A percentile compares a stretch with the other conserved stretches of the same genome.
phyloP scores from a whole-genome alignment of 2,888 invertebrate species.

The Cataglyphis rosenhaueri region DNA sequence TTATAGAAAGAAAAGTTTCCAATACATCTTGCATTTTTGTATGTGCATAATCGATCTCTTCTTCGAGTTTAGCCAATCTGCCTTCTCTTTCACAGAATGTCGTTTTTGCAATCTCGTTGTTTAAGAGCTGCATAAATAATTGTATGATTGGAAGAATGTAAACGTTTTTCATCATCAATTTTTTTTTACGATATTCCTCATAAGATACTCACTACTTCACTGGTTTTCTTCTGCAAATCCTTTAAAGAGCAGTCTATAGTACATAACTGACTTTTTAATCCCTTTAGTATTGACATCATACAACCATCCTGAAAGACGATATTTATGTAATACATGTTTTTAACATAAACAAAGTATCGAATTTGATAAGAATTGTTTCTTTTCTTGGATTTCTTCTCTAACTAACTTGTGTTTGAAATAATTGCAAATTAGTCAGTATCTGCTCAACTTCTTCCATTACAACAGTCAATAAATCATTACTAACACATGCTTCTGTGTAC shows the following conservation, averaged over 20 bases:
- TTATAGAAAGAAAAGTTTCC: constrained; percentile 75
- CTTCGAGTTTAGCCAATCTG: constrained; percentile 79
- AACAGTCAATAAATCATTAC: constrained; percentile 74
- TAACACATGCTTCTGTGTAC: constrained; percentile 70
- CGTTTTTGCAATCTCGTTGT: constrained; percentile 76
- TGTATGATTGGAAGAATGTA: neutral
- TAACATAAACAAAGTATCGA: neutral
- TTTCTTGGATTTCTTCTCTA: constrained; percentile 23
- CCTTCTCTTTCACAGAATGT: constrained; percentile 74
- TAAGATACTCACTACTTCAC: constrained; percentile 77
- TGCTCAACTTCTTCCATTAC: constrained; percentile 80
- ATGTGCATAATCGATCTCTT: constrained; percentile 80
- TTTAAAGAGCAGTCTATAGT: constrained; percentile 75
- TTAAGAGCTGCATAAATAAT: constrained; percentile 73
- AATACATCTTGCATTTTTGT: constrained; percentile 81
- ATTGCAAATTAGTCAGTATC: constrained; percentile 75
- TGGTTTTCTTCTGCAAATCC: constrained; percentile 77
- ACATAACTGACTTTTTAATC: constrained; percentile 74
- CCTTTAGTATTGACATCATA: constrained; percentile 67
- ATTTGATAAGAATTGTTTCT: neutral
- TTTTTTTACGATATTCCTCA: neutral
- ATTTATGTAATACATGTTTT: constrained; percentile 37
- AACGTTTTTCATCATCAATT: neutral
- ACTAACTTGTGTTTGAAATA: constrained; percentile 73
- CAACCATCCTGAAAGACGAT: constrained; percentile 68